Conservation (phyloP, 2,113 vertebrate genomes). For the Percina caprodes region DNA sequence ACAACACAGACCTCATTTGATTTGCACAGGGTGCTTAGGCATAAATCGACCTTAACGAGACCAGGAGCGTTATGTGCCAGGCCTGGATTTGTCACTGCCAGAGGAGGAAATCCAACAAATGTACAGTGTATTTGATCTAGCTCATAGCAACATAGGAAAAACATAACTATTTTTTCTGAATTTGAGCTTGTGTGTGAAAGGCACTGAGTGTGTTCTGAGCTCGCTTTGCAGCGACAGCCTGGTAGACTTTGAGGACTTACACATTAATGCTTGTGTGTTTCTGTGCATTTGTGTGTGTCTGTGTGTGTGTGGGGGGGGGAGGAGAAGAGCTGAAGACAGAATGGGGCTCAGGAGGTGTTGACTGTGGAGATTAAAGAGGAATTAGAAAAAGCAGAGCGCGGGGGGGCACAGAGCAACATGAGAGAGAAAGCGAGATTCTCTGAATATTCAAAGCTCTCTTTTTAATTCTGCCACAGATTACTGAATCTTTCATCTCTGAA, state of each 20-base stretch:
- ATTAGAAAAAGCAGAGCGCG: conserved; percentile 63
- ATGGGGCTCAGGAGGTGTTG: conserved; percentile 74
- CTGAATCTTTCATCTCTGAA: conserved; percentile 67
- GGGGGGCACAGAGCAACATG: conserved; percentile 30
- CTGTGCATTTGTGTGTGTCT: conserved; percentile 3
- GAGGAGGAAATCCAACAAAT: background rate
- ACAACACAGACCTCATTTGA: conserved; percentile 38
- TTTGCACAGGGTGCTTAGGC: conserved; percentile 39
- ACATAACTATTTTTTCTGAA: background rate
- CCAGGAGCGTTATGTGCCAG: conserved; percentile 6
- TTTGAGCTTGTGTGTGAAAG: background rate
- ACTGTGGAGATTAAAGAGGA: conserved; percentile 76
- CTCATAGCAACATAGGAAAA: conserved; percentile 11
- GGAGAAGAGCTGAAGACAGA: conserved; percentile 52
- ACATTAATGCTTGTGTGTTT: conserved; percentile 34
- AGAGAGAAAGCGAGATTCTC: conserved; percentile 29
- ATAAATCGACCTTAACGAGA: conserved; percentile 52
- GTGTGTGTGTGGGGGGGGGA: background rate
- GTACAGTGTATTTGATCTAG: conserved; percentile 22
- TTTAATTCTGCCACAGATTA: conserved; percentile 75
- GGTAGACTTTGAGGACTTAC: conserved; percentile 51
- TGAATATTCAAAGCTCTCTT: conserved; percentile 73
- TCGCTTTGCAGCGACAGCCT: conserved; percentile 11
- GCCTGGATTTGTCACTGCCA: conserved; percentile 3
- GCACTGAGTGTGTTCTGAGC: background rate